These are phyloP conservation scores for Hylomyscus alleni DNA, from an alignment of 2,797 vertebrate genomes.

Conservation along the genomic window DNA sequence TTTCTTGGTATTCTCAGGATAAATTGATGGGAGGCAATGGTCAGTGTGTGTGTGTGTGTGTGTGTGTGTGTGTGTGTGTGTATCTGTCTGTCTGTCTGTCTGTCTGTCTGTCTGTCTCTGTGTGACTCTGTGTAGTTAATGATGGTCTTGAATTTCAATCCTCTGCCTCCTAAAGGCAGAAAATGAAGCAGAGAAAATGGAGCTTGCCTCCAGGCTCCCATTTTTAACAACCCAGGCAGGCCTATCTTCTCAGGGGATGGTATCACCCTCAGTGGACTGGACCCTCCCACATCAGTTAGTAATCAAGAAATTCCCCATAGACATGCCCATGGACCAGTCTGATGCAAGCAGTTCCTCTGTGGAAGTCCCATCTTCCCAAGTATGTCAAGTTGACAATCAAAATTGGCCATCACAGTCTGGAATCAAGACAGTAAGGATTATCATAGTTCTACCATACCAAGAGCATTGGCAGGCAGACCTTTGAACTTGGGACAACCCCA, in stretches of 20 bases:
- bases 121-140: background rate
- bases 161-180: background rate
- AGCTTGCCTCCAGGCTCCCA: background rate
- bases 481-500: background rate
- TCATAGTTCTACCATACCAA: background rate
- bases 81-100: background rate
- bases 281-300: background rate
- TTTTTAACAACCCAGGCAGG: background rate
- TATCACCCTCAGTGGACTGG: background rate
- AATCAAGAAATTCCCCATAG: background rate
- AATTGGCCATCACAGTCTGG: background rate
- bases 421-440: background rate
- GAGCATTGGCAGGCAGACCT: background rate
- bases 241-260: background rate
- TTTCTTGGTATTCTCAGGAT: slow-evolving; percentile 20
- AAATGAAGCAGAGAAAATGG: background rate
- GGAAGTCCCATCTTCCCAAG: background rate
- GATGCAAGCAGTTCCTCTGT: background rate
- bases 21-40: background rate
- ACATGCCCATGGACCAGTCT: background rate
- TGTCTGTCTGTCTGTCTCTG: background rate
- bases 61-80: background rate
- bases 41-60: background rate
- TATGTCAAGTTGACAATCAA: background rate
- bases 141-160: background rate